Conservation (phyloP, 2,113 vertebrate species). For the Oncorhynchus masou region DNA sequence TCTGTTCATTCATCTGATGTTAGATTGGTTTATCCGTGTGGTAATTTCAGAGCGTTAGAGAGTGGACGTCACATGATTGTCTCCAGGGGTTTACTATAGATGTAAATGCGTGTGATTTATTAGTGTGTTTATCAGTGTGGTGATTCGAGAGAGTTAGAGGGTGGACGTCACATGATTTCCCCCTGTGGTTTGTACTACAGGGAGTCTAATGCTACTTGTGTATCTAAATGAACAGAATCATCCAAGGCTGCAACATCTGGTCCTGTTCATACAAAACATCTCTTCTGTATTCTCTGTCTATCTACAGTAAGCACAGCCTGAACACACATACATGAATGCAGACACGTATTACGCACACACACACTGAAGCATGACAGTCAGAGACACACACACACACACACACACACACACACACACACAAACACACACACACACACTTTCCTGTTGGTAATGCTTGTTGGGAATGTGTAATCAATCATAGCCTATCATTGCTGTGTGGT, state of each 20-base stretch:
- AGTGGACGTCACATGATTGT: neutral
- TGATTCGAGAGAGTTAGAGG: neutral
- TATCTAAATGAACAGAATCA: slow-evolving; percentile 53
- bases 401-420: slow-evolving; percentile 27
- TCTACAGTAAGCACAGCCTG: slow-evolving; percentile 44
- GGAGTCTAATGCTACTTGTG: slow-evolving; percentile 46
- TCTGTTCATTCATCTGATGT: too few species aligned
- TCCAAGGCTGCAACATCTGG: slow-evolving; percentile 59
- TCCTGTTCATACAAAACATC: slow-evolving; percentile 54
- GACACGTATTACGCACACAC: slow-evolving; percentile 10
- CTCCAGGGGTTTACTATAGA: too few species aligned
- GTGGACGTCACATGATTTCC: neutral
- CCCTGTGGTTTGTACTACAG: slow-evolving; percentile 18
- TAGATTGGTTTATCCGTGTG: neutral
- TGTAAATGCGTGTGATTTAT: too few species aligned
- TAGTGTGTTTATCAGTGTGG: neutral
- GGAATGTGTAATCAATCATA: slow-evolving; percentile 65
- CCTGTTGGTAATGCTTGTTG: slow-evolving; percentile 61
- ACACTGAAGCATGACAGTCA: slow-evolving; percentile 18
- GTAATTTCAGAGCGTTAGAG: neutral
- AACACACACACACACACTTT: slow-evolving; percentile 31
- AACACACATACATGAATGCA: slow-evolving; percentile 11
- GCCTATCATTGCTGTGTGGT: slow-evolving; percentile 55
- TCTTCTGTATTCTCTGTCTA: slow-evolving; percentile 40
- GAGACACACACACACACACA: slow-evolving; percentile 23